Evolutionary conservation across 2,888 invertebrate genomes (phyloP).

Genomic region (Nebria salina): DNA sequence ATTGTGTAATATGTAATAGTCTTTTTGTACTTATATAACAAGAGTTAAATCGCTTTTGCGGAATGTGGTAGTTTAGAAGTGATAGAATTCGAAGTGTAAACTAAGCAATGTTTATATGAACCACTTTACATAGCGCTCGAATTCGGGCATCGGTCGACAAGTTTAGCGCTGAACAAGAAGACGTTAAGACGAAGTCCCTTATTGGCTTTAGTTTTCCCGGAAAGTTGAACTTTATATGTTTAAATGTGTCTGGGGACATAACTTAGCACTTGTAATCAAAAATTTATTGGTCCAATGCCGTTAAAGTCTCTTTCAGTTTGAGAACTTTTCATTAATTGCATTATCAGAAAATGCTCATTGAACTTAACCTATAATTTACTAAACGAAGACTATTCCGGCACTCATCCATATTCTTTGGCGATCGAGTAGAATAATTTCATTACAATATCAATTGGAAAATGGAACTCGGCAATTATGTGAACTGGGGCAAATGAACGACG

Average conservation of each 20-base stretch:
- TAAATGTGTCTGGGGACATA: conserved; percentile 16
- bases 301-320: conserved; percentile 11
- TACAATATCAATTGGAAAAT: not conserved
- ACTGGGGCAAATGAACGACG: not conserved
- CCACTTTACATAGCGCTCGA: not conserved
- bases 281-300: conserved; percentile 11
- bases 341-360: conserved; percentile 17
- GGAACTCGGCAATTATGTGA: not conserved
- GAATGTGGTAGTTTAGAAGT: not conserved
- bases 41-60: not conserved
- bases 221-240: conserved; percentile 17
- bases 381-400: not conserved
- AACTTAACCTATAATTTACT: conserved; percentile 9
- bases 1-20: not conserved
- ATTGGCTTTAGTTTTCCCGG: conserved; percentile 13
- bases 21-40: not conserved
- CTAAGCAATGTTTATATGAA: conserved; percentile 1
- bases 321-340: conserved; percentile 18
- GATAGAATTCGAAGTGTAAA: not conserved
- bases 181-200: conserved; percentile 4
- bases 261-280: conserved; percentile 21
- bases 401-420: not conserved
- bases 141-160: conserved; percentile 1
- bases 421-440: not conserved
- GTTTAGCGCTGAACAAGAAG: not conserved